A percentile compares a stretch with the other conserved stretches of the same genome.
Conservation (phyloP, 2,113 vertebrate species). For the Henicopernis longicauda region DNA sequence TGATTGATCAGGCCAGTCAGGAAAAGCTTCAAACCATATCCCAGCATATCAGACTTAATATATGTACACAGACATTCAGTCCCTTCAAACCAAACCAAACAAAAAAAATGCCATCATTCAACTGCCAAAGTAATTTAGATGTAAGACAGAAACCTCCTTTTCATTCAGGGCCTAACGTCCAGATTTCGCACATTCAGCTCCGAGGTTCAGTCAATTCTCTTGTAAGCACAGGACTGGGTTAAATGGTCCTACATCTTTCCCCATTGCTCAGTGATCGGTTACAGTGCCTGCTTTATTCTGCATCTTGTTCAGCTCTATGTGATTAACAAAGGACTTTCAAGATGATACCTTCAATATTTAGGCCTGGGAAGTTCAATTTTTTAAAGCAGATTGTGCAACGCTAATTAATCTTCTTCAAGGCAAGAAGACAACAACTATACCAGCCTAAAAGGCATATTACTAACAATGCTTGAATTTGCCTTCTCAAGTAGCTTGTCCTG, state of each 20-base stretch:
- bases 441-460: neutral
- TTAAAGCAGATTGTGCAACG: neutral
- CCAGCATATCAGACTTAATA: conserved; percentile 45
- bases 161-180: neutral
- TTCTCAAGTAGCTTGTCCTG: neutral
- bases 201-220: neutral
- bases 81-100: neutral
- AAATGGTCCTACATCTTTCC: neutral
- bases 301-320: neutral
- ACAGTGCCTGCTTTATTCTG: neutral
- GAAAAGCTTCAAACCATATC: conserved; percentile 35
- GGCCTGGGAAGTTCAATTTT: neutral
- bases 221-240: neutral
- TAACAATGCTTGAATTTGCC: neutral
- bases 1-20: conserved; percentile 59
- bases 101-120: neutral
- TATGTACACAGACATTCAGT: neutral
- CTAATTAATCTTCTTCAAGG: neutral
- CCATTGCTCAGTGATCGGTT: neutral
- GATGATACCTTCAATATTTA: neutral
- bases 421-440: neutral
- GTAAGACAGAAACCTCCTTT: neutral
- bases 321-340: neutral
- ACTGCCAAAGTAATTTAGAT: neutral
- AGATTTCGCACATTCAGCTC: neutral